phyloP scores from a whole-genome alignment of 2,888 invertebrate genomes.

The Catocala fraxini region DNA sequence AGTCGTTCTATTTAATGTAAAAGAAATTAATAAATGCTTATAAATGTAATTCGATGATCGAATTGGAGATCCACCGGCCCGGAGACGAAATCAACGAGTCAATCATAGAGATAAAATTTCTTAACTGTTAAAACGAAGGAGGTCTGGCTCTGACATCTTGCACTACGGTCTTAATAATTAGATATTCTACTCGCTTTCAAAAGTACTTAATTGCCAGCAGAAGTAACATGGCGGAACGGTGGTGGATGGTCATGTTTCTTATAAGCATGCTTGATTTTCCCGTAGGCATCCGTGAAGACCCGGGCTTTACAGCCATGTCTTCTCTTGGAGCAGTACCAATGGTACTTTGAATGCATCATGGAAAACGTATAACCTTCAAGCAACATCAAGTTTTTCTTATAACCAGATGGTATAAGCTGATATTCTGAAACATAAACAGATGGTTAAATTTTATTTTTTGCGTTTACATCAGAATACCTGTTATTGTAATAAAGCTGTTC shows the following conservation, averaged over 20 bases:
- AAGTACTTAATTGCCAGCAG: constrained; percentile 33
- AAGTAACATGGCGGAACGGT: constrained; percentile 38
- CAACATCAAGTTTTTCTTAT: constrained; percentile 44
- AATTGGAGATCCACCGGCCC: too few species aligned
- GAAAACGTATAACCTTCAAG: constrained; percentile 54
- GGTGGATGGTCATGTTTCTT: constrained; percentile 40
- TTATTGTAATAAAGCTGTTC: too few species aligned
- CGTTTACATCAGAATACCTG: too few species aligned
- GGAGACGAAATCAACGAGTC: too few species aligned
- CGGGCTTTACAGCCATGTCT: constrained; percentile 51
- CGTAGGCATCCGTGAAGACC: constrained; percentile 41
- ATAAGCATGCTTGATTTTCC: constrained; percentile 13
- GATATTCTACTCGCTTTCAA: neutral
- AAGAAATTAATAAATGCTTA: too few species aligned
- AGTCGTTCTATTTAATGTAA: too few species aligned
- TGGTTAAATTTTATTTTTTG: too few species aligned
- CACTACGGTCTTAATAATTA: too few species aligned
- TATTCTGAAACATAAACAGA: constrained; percentile 26
- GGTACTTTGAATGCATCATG: constrained; percentile 37
- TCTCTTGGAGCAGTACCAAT: constrained; percentile 57
- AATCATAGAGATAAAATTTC: too few species aligned
- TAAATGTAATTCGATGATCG: too few species aligned
- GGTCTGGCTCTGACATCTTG: too few species aligned
- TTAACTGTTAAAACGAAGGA: too few species aligned
- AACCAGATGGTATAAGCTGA: constrained; percentile 41